Percentiles rank a stretch among this genome's conserved stretches.
Evolutionary conservation across 2,888 invertebrate species (phyloP).

Genomic region (Drosophila tripunctata): DNA sequence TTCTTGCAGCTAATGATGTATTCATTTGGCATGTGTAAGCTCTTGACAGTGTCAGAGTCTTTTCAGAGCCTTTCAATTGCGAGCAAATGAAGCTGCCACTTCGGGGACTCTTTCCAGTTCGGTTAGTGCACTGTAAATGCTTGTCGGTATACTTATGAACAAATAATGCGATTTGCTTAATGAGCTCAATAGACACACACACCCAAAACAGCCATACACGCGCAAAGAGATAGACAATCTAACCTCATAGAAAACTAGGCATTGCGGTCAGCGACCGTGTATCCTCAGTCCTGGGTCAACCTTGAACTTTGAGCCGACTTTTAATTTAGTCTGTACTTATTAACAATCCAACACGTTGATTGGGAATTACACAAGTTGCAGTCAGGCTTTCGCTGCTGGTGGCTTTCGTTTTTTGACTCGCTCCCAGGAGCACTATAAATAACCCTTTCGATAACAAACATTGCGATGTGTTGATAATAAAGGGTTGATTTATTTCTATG

Average conservation of each 20-base stretch:
- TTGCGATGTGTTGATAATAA: slow-evolving; percentile 80
- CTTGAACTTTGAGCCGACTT: slow-evolving; percentile 53
- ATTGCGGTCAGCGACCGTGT: slow-evolving; percentile 53
- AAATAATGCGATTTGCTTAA: slow-evolving; percentile 76
- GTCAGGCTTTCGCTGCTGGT: slow-evolving; percentile 12
- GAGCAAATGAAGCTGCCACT: slow-evolving; percentile 68
- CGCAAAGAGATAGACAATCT: not conserved
- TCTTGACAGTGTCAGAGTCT: slow-evolving; percentile 29
- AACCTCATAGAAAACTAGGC: slow-evolving; percentile 40
- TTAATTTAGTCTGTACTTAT: slow-evolving; percentile 61
- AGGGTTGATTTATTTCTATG: slow-evolving; percentile 79
- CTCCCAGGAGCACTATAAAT: slow-evolving; percentile 76
- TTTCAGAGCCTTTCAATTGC: slow-evolving; percentile 66
- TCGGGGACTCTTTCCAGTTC: slow-evolving; percentile 42
- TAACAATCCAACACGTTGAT: slow-evolving; percentile 45
- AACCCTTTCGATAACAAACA: slow-evolving; percentile 79
- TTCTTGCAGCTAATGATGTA: slow-evolving; percentile 76
- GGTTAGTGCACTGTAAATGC: slow-evolving; percentile 66
- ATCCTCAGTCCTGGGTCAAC: slow-evolving; percentile 49
- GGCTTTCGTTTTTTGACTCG: slow-evolving; percentile 11
- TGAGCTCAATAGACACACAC: slow-evolving; percentile 51
- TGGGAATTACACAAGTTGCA: slow-evolving; percentile 46
- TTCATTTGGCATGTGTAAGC: slow-evolving; percentile 69
- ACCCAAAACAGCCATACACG: slow-evolving; percentile 6
- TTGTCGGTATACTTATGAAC: slow-evolving; percentile 48